Evolutionary conservation across 2,888 invertebrate genomes (phyloP).

Genomic region (Trichopoda pennipes): DNA sequence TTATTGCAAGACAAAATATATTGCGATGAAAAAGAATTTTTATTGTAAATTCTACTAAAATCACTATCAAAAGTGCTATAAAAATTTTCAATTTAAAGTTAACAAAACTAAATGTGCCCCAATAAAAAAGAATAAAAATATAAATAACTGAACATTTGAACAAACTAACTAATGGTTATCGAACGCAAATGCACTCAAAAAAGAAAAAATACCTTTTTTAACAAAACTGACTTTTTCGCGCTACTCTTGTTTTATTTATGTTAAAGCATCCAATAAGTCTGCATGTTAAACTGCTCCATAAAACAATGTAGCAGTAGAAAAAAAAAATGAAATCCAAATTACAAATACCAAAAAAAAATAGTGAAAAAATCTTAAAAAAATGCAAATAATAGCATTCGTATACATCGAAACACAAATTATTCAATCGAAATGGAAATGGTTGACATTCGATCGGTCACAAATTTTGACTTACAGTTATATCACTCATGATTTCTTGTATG

Average conservation of each 20-base stretch:
- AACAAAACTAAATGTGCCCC: neutral
- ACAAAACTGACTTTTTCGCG: conserved; percentile 46
- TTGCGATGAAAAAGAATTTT: too few species aligned
- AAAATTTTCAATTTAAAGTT: neutral
- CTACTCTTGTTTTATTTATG: neutral
- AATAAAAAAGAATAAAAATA: neutral
- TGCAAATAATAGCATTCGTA: conserved; percentile 27
- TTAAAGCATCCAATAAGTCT: conserved; percentile 36
- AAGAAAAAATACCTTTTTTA: conserved; percentile 11
- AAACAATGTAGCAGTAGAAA: conserved; percentile 19
- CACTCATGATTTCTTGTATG: conserved; percentile 25
- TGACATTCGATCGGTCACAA: conserved; percentile 44
- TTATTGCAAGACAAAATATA: too few species aligned
- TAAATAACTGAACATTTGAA: neutral
- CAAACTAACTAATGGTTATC: conserved; percentile 6
- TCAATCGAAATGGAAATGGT: conserved; percentile 46
- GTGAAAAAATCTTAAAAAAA: conserved; percentile 21
- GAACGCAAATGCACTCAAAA: conserved; percentile 19
- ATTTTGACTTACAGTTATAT: conserved; percentile 37
- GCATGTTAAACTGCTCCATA: conserved; percentile 22
- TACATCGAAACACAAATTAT: conserved; percentile 27
- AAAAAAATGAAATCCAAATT: conserved; percentile 36
- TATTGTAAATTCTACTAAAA: too few species aligned
- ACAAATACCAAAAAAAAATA: conserved; percentile 37
- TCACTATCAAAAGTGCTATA: neutral